Evolutionary conservation across 92 coral and sea anemone genomes (phyloP).

Genomic region (Desmophyllum pertusum): DNA sequence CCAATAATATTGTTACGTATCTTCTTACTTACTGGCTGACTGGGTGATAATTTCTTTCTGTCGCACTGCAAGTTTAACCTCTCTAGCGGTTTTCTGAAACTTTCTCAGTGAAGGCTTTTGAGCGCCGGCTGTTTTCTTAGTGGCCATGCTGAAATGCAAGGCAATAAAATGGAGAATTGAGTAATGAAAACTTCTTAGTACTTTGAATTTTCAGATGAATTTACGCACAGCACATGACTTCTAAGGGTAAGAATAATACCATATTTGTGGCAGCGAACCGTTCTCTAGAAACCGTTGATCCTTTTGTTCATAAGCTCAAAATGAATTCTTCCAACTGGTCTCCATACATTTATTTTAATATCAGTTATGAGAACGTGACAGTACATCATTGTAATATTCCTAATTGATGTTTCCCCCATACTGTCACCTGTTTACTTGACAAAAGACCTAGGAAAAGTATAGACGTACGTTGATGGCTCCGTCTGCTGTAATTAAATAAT

Average conservation of each 20-base stretch:
- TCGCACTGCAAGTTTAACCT: background rate
- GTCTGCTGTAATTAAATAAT: too few species aligned
- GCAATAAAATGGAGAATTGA: background rate
- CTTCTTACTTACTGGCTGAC: background rate
- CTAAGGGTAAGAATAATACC: background rate
- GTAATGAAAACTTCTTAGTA: background rate
- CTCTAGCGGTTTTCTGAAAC: background rate
- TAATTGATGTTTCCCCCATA: too few species aligned
- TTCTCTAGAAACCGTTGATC: conserved; percentile 23
- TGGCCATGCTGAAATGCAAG: background rate
- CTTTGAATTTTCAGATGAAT: background rate
- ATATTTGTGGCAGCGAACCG: conserved; percentile 12
- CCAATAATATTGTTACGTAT: too few species aligned
- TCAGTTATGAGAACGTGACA: background rate
- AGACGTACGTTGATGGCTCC: too few species aligned
- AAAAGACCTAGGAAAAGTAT: too few species aligned
- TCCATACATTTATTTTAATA: background rate
- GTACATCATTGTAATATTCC: background rate
- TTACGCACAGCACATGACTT: background rate
- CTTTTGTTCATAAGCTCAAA: background rate
- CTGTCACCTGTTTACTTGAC: too few species aligned
- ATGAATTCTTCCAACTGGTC: background rate
- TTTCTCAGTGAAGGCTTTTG: background rate
- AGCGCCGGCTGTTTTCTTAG: background rate
- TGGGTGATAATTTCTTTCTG: background rate